These are phyloP conservation scores for Cliona cf. orientalis DNA, from an alignment of 37 sponge, comb jelly and placozoan genomes.

Conservation along the genomic window DNA sequence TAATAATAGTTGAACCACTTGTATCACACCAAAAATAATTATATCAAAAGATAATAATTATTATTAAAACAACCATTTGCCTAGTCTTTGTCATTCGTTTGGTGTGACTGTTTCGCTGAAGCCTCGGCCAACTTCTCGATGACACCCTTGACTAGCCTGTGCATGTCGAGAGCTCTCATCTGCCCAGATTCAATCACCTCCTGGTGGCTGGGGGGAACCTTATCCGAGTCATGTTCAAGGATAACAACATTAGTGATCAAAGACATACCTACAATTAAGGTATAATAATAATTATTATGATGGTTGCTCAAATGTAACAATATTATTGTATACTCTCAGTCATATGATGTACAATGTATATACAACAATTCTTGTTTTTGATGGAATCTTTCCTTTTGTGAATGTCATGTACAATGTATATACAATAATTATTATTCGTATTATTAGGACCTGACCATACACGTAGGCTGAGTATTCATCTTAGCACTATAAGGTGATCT, in stretches of 20 bases:
- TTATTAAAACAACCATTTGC: background rate
- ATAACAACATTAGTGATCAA: constrained; percentile 84
- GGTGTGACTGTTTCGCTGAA: background rate
- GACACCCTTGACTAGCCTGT: constrained; percentile 61
- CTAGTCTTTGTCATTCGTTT: background rate
- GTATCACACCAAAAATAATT: background rate
- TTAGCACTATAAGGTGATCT: no score
- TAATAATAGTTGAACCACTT: background rate
- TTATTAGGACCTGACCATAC: no score
- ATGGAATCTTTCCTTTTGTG: no score
- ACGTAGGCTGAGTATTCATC: no score
- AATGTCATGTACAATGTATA: no score
- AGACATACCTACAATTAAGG: constrained; percentile 87
- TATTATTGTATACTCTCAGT: no score
- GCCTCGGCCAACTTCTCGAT: constrained; percentile 28
- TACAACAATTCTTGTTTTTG: no score
- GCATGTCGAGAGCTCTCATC: constrained; percentile 73
- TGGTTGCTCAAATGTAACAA: no score
- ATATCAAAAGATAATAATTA: background rate
- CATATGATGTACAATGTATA: no score
- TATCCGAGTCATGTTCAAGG: constrained; percentile 60
- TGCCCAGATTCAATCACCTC: constrained; percentile 90
- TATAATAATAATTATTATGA: no score
- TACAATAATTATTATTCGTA: no score
- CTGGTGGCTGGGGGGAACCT: constrained; percentile 61